These are phyloP conservation scores for Hetaerina americana DNA, from an alignment of 1,140 invertebrate species.

Conservation along the genomic window DNA sequence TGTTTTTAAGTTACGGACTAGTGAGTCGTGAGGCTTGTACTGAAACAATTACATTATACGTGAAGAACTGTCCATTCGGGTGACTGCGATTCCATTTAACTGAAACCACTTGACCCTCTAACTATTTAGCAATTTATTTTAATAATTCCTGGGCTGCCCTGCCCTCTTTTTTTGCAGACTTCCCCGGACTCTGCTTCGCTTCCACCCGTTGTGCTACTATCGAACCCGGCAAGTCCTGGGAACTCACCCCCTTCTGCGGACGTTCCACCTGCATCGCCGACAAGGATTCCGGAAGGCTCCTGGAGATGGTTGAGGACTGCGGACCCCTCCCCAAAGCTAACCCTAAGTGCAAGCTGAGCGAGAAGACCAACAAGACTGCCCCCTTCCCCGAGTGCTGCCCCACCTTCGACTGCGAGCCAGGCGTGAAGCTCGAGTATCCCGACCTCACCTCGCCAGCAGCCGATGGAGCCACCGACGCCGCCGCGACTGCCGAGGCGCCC, in stretches of 20 bases:
- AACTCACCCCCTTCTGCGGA: conserved; percentile 73
- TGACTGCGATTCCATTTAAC: too few relatives aligned
- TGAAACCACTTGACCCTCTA: background rate
- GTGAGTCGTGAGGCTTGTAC: too few relatives aligned
- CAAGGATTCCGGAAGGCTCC: conserved; percentile 52
- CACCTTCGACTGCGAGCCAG: conserved; percentile 67
- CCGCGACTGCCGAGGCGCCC: conserved; percentile 21
- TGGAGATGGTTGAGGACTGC: conserved; percentile 74
- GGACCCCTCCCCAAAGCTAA: conserved; percentile 72
- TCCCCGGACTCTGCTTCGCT: conserved; percentile 78
- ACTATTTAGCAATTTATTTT: too few relatives aligned
- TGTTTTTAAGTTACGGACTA: too few relatives aligned
- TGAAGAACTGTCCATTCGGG: too few relatives aligned
- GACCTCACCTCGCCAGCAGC: conserved; percentile 54
- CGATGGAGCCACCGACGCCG: conserved; percentile 29
- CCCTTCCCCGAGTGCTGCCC: conserved; percentile 75
- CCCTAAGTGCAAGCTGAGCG: conserved; percentile 70
- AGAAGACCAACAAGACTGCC: conserved; percentile 78
- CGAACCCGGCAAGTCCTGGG: conserved; percentile 69
- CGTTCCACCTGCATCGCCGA: conserved; percentile 58
- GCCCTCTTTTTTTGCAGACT: conserved; percentile 58
- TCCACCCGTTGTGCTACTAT: conserved; percentile 77
- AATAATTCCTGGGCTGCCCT: too few relatives aligned
- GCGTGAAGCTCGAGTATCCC: conserved; percentile 70
- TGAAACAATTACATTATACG: too few relatives aligned